A percentile compares a stretch with the other conserved stretches of the same genome.
Evolutionary conservation across 2,888 invertebrate genomes (phyloP).

Genomic region (Netelia virgata): DNA sequence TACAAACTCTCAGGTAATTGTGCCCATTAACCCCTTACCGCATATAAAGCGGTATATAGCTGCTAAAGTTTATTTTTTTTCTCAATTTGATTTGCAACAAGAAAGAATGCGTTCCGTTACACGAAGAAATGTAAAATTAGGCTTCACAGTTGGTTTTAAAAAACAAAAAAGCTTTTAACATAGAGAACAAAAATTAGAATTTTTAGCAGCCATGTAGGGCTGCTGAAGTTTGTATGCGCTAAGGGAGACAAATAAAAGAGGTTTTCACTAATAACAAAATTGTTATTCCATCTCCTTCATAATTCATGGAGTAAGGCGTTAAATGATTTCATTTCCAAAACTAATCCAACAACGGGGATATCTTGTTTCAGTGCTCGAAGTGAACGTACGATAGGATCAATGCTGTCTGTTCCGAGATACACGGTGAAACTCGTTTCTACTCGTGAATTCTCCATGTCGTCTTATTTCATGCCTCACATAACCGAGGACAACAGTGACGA

Average conservation of each 20-base stretch:
- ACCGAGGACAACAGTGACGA: constrained; percentile 32
- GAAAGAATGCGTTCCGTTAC: background rate
- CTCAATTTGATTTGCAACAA: too few relatives aligned
- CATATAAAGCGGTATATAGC: too few relatives aligned
- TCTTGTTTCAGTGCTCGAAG: constrained; percentile 46
- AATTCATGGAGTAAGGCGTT: background rate
- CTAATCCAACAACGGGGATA: background rate
- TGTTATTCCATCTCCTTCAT: too few relatives aligned
- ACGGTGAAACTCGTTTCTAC: constrained; percentile 62
- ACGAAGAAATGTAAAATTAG: background rate
- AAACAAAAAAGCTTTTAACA: too few relatives aligned
- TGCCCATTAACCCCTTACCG: background rate
- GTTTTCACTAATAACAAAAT: too few relatives aligned
- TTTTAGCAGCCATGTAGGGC: too few relatives aligned
- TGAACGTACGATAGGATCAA: constrained; percentile 55
- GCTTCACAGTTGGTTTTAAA: too few relatives aligned
- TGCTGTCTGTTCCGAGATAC: constrained; percentile 55
- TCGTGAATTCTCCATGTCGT: constrained; percentile 58
- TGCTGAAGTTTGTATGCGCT: too few relatives aligned
- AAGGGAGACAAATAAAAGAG: too few relatives aligned
- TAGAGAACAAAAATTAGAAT: too few relatives aligned
- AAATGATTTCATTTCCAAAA: background rate
- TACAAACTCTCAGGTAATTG: constrained; percentile 42
- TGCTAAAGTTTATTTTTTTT: too few relatives aligned
- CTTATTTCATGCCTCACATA: constrained; percentile 55